Percentiles rank a stretch among this genome's conserved stretches.
Evolutionary conservation across 2,888 invertebrate species (phyloP).

Genomic region (Agrotis exclamationis): DNA sequence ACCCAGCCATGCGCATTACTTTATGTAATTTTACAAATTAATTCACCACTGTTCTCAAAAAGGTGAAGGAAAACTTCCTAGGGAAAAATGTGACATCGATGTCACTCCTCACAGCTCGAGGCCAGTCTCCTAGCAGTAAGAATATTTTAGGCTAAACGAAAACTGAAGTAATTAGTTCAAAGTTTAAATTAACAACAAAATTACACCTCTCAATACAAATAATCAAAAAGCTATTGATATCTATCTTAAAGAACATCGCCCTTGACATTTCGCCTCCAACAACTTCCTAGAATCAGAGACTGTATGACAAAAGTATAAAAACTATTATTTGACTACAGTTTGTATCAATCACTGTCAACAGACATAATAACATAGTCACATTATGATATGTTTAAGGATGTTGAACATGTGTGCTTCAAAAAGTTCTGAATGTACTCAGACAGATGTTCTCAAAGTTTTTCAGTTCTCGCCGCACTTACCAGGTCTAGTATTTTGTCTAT

Average conservation of each 20-base stretch:
- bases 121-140: too few relatives aligned
- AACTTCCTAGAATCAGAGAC: conserved; percentile 70
- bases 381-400: conserved; percentile 37
- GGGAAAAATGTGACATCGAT: too few relatives aligned
- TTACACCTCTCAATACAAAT: conserved; percentile 25
- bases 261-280: conserved; percentile 73
- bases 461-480: too few relatives aligned
- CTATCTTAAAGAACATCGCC: conserved; percentile 50
- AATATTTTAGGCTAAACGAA: background rate
- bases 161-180: background rate
- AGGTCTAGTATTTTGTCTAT: too few relatives aligned
- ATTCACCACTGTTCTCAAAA: too few relatives aligned
- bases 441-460: too few relatives aligned
- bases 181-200: conserved; percentile 17
- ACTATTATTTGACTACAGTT: conserved; percentile 55
- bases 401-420: conserved; percentile 16
- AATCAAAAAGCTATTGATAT: conserved; percentile 48
- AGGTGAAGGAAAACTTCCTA: too few relatives aligned
- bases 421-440: background rate
- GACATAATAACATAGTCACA: conserved; percentile 45
- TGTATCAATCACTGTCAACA: conserved; percentile 70
- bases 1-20: too few relatives aligned
- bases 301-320: conserved; percentile 62
- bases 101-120: too few relatives aligned
- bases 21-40: too few relatives aligned